Evolutionary conservation across 2,797 vertebrate species (phyloP), one percentile per base, ranked within the genome.

Genomic region (Calcarius lapponicus): DNA sequence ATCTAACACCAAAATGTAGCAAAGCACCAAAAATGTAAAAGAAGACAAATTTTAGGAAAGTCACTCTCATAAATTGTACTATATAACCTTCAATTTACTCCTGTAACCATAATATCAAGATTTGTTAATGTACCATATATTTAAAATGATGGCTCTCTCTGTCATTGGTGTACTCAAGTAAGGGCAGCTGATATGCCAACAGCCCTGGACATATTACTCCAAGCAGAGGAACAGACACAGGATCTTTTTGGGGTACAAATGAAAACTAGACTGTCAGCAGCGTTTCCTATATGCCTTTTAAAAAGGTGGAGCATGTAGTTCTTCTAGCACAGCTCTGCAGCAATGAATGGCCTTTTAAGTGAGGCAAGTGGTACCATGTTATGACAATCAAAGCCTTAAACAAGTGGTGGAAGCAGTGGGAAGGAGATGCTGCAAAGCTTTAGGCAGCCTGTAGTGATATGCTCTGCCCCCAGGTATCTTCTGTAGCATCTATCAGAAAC

Each of bases 41-140:
- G n/a, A 25, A 90, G 92, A 64, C 40, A 86, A 86, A 75, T 57
- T 70, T 80, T 48, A 34, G 66, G 26, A 54, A 85, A 89, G 47
- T 58, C 47, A 28, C 20, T 88, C n/a, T 91, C 69, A 50, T 67
- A 95, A 86, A 74, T 43, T 54, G 16, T 56, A 45, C 90, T 53
- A 73, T n/a, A 75, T 58, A 88, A 25, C 45, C 8, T 34, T 84
- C 38, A 43, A 36, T 80, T 90, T 73, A 65, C 13, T 64, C 24
- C 38, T 50, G 28, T 57, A 42, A 42, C 25, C 3, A 4, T 64
- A 80, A 91, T 4, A 48, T 10, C 56, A 76, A 69, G 29, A 1
- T 13, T 62, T 90, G 71, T 20, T 76, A 71, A 53, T 58, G 60
- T 67, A 34, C 29, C 13, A 17, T 83, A 5, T 60, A 48, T 92